These are phyloP conservation scores for Benthosema pterotum DNA, from an alignment of 2,797 vertebrate species.

Conservation along the genomic window DNA sequence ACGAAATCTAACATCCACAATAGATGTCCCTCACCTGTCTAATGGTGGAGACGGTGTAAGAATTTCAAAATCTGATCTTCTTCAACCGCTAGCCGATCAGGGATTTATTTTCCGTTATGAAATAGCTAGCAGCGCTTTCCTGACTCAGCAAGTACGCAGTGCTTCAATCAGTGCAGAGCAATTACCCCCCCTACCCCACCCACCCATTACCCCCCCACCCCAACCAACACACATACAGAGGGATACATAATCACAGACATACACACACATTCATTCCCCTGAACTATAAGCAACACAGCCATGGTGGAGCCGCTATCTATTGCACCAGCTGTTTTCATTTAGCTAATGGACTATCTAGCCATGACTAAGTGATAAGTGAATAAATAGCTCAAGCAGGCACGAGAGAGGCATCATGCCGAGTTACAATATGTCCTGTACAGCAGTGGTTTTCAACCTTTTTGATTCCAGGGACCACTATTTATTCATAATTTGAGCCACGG, in stretches of 20 bases:
- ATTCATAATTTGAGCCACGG: too few relatives aligned
- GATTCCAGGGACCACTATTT: too few relatives aligned
- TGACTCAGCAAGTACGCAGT: slow-evolving; percentile 38
- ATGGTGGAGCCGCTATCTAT: neutral
- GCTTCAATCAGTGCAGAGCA: slow-evolving; percentile 45
- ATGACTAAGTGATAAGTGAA: slow-evolving; percentile 36
- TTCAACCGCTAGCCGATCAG: neutral
- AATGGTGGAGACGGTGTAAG: too few relatives aligned
- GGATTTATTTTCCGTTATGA: neutral
- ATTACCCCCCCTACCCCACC: slow-evolving; percentile 1
- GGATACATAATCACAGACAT: slow-evolving; percentile 11
- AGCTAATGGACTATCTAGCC: slow-evolving; percentile 60
- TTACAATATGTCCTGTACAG: slow-evolving; percentile 11
- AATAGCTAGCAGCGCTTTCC: slow-evolving; percentile 13
- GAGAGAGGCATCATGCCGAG: slow-evolving; percentile 11
- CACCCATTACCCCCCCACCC: slow-evolving; percentile 3
- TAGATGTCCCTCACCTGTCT: too few relatives aligned
- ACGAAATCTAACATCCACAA: neutral
- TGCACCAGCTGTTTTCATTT: slow-evolving; percentile 55
- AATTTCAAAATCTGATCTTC: neutral
- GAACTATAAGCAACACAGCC: slow-evolving; percentile 49
- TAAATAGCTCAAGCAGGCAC: slow-evolving; percentile 30
- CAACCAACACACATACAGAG: slow-evolving; percentile 11
- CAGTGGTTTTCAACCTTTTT: too few relatives aligned
- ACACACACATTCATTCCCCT: slow-evolving; percentile 33